A percentile compares a stretch with the other conserved stretches of the same genome.
Evolutionary conservation across 2,797 vertebrate genomes (phyloP).

Genomic region (Protosalanx chinensis): DNA sequence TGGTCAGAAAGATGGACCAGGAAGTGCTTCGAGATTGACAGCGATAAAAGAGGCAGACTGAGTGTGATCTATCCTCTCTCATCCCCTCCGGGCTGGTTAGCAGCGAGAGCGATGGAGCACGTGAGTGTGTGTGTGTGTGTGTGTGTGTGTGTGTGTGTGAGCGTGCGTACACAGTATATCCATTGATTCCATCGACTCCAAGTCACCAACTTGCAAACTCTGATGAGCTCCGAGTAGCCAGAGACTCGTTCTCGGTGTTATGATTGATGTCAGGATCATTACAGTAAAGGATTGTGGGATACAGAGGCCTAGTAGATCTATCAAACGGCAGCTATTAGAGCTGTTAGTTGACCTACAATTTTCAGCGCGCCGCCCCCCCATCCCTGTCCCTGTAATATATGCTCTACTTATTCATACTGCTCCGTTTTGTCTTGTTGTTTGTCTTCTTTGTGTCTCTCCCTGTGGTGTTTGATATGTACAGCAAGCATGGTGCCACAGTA

Average conservation of each 20-base stretch:
- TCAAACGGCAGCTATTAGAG: too few species aligned
- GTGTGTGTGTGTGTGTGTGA: too few species aligned
- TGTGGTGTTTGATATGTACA: too few species aligned
- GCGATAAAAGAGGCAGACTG: conserved; percentile 28
- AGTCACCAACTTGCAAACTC: not conserved
- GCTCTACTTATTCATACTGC: too few species aligned
- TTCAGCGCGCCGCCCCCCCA: too few species aligned
- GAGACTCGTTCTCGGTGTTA: not conserved
- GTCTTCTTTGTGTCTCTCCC: too few species aligned
- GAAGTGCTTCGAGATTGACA: conserved; percentile 23
- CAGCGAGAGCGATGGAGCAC: conserved; percentile 12
- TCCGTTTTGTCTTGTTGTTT: too few species aligned
- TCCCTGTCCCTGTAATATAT: too few species aligned
- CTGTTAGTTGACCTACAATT: too few species aligned
- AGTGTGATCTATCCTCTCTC: conserved; percentile 27
- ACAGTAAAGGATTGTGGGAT: not conserved
- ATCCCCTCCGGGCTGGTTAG: conserved; percentile 20
- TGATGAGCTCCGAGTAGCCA: not conserved
- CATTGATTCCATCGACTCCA: not conserved
- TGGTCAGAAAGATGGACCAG: not conserved
- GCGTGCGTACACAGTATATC: too few species aligned
- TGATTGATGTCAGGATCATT: not conserved
- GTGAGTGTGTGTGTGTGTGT: too few species aligned
- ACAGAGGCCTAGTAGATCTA: not conserved
- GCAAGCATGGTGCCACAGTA: too few species aligned